These are phyloP conservation scores for Drosophila prosaltans DNA, from an alignment of 1,140 invertebrate genomes.

Conservation along the genomic window DNA sequence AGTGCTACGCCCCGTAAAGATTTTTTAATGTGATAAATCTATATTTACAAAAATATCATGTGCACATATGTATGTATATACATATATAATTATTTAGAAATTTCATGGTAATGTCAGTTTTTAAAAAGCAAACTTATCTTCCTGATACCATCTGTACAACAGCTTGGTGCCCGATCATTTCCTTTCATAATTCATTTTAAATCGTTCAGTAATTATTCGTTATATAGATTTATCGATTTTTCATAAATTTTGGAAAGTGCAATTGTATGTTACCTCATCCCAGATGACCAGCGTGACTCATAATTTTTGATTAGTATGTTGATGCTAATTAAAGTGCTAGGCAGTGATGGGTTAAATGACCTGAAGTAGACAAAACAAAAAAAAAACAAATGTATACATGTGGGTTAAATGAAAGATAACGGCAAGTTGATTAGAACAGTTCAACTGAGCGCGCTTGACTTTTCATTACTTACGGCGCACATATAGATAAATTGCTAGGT, in stretches of 20 bases:
- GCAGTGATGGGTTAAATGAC: conserved; percentile 65
- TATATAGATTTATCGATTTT: conserved; percentile 26
- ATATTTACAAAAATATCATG: neutral
- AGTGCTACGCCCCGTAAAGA: conserved; percentile 55
- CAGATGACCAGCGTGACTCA: conserved; percentile 10
- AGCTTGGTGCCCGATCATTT: conserved; percentile 42
- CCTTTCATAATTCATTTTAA: conserved; percentile 40
- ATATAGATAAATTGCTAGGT: neutral
- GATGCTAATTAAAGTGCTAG: conserved; percentile 63
- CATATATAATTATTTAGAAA: conserved; percentile 45
- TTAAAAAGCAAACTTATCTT: conserved; percentile 41
- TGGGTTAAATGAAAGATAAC: conserved; percentile 17
- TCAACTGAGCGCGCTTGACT: neutral
- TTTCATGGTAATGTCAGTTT: conserved; percentile 47
- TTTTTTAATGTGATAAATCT: conserved; percentile 56
- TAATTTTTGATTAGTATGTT: conserved; percentile 53
- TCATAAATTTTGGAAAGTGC: neutral
- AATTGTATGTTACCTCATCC: conserved; percentile 64
- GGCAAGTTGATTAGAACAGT: conserved; percentile 11
- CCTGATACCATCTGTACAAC: conserved; percentile 54
- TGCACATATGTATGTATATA: conserved; percentile 8
- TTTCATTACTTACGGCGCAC: neutral
- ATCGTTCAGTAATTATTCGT: conserved; percentile 18
- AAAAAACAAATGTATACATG: neutral
- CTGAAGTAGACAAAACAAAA: conserved; percentile 24